phyloP scores from a whole-genome alignment of 2,888 invertebrate species.

The Cheilosia scutellata region DNA sequence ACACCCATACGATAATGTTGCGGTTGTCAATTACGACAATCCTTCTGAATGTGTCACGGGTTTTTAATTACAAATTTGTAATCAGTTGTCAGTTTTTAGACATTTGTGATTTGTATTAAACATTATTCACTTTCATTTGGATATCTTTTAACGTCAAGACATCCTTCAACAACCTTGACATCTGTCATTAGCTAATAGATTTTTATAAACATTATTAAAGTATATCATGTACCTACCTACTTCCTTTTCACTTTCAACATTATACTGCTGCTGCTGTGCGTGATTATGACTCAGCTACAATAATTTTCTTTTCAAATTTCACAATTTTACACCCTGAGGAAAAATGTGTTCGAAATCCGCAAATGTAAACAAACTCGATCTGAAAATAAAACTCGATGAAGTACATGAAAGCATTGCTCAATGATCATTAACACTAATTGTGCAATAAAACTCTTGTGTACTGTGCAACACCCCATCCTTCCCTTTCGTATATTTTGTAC shows the following conservation, averaged over 20 bases:
- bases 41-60: too few relatives aligned
- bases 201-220: not conserved
- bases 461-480: conserved; percentile 4
- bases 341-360: conserved; percentile 43
- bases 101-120: too few relatives aligned
- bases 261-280: conserved; percentile 8
- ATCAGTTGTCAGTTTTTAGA: too few relatives aligned
- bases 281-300: conserved; percentile 17
- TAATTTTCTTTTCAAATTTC: conserved; percentile 29
- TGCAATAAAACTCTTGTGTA: conserved; percentile 66
- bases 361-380: conserved; percentile 63
- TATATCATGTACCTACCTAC: not conserved
- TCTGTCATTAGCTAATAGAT: not conserved
- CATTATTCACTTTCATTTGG: not conserved
- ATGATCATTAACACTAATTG: conserved; percentile 72
- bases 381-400: conserved; percentile 64
- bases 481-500: not conserved
- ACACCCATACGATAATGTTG: too few relatives aligned
- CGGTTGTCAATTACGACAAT: too few relatives aligned
- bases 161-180: not conserved
- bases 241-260: conserved; percentile 58
- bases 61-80: too few relatives aligned
- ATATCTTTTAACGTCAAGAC: not conserved
- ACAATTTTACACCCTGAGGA: conserved; percentile 28
- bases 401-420: conserved; percentile 65